These are phyloP conservation scores for Zaprionus davidi DNA, from an alignment of 1,140 invertebrate genomes.

Conservation along the genomic window DNA sequence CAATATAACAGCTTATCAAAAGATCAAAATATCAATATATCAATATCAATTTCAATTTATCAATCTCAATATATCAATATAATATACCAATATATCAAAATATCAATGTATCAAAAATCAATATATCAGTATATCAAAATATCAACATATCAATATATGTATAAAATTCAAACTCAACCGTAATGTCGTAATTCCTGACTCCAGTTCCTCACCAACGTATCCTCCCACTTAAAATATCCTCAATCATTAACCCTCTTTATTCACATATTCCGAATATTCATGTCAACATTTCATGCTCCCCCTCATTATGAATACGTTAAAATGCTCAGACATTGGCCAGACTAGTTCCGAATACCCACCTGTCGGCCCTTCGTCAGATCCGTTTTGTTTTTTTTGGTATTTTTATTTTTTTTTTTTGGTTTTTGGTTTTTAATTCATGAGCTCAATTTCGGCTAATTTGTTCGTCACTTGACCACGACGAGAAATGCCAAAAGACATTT, in stretches of 20 bases:
- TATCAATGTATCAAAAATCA: too few species aligned
- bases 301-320: constrained; percentile 12
- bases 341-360: constrained; percentile 30
- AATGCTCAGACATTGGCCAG: constrained; percentile 14
- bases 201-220: too few species aligned
- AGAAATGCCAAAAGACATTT: constrained; percentile 44
- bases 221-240: neutral
- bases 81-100: too few species aligned
- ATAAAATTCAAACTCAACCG: too few species aligned
- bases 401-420: neutral
- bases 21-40: too few species aligned
- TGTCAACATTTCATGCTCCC: neutral
- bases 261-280: neutral
- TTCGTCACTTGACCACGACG: constrained; percentile 74
- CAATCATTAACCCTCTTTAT: neutral
- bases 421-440: constrained; percentile 57
- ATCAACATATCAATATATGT: too few species aligned
- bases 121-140: too few species aligned
- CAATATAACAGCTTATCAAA: too few species aligned
- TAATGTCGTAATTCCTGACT: too few species aligned
- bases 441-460: constrained; percentile 78
- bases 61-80: too few species aligned
- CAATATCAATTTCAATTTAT: too few species aligned
- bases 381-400: neutral
- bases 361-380: constrained; percentile 48